phyloP scores from a whole-genome alignment of 2,113 vertebrate genomes.

The Crotalus tigris region DNA sequence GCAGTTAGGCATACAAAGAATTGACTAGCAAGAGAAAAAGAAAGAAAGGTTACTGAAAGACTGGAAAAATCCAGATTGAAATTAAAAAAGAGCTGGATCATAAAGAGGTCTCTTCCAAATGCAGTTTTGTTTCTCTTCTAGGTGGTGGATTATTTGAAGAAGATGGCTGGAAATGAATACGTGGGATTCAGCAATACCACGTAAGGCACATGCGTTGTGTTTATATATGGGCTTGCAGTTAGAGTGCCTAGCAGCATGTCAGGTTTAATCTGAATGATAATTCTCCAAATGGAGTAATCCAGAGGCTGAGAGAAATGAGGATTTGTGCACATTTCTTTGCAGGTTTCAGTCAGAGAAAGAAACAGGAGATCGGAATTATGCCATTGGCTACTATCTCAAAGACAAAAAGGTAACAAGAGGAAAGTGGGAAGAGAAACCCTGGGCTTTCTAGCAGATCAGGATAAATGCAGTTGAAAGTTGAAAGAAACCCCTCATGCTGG shows the following conservation, averaged over 20 bases:
- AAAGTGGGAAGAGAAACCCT: not conserved
- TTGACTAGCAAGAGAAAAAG: not conserved
- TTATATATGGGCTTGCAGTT: not conserved
- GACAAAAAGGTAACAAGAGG: constrained; percentile 6
- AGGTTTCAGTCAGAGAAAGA: constrained; percentile 20
- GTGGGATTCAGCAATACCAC: constrained; percentile 20
- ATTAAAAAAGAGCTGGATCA: not conserved
- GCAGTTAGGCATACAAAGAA: not conserved
- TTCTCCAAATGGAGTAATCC: not conserved
- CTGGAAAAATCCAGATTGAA: not conserved
- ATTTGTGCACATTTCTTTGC: not conserved
- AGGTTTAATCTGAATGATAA: not conserved
- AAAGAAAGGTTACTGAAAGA: not conserved
- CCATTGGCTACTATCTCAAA: constrained; percentile 20
- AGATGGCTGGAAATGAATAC: constrained; percentile 10
- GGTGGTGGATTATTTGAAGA: constrained; percentile 21
- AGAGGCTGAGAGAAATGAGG: not conserved
- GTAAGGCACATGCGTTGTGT: not conserved
- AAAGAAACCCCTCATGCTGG: not conserved
- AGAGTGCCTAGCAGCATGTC: not conserved
- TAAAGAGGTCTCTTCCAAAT: not conserved
- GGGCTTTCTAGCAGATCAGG: not conserved
- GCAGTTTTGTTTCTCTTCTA: not conserved
- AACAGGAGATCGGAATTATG: constrained; percentile 20
- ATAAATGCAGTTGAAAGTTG: not conserved